Evolutionary conservation across 37 sponge, comb jelly and placozoan species (phyloP).

Genomic region (Eunapius fragilis): DNA sequence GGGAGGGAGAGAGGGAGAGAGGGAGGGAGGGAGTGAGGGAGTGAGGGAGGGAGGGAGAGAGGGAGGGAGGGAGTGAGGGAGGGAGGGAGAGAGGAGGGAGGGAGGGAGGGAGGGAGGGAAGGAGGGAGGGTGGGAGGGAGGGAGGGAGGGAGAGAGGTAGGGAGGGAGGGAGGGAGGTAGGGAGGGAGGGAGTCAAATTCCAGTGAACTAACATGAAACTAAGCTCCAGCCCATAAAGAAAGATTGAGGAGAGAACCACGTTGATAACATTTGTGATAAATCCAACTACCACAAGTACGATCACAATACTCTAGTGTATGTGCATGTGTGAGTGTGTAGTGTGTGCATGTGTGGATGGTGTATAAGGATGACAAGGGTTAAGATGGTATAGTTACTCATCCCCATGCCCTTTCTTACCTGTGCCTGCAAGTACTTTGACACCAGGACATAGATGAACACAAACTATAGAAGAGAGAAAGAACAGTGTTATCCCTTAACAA

Average conservation of each 20-base stretch:
- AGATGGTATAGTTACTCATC: no score
- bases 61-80: no score
- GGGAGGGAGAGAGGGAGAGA: no score
- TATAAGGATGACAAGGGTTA: not conserved
- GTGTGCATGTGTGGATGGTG: not conserved
- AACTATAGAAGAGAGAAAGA: not conserved
- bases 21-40: no score
- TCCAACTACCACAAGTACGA: not conserved
- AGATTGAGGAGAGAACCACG: not conserved
- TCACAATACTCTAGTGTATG: not conserved
- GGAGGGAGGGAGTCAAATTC: not conserved
- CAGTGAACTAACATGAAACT: not conserved
- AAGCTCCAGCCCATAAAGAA: not conserved
- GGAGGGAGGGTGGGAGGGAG: no score
- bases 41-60: no score
- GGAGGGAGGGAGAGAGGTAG: no score
- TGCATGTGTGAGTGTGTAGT: not conserved
- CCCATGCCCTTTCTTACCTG: no score
- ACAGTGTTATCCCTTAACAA: not conserved
- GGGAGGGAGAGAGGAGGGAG: no score
- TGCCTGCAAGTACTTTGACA: not conserved
- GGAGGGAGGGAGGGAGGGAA: no score
- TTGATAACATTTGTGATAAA: not conserved
- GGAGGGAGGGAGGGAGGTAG: not conserved
- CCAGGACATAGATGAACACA: not conserved